These are phyloP conservation scores for Phenganax marumi DNA, from an alignment of 92 coral and sea anemone genomes.

Conservation along the genomic window DNA sequence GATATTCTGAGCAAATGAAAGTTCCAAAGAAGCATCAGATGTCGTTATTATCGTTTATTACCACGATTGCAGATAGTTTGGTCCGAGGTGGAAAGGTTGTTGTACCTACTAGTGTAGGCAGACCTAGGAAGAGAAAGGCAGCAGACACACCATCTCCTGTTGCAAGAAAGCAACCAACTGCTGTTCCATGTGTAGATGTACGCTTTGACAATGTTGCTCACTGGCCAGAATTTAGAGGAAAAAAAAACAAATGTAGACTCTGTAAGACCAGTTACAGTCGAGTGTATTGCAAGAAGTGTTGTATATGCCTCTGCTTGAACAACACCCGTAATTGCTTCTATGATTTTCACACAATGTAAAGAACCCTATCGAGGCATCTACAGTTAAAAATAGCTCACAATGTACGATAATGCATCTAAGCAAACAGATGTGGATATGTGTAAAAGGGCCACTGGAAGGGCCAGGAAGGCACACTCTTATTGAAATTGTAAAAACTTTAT, in stretches of 20 bases:
- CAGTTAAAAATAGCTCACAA: too few relatives aligned
- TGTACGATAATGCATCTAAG: too few relatives aligned
- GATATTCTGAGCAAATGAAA: not conserved
- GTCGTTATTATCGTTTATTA: not conserved
- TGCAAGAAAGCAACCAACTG: constrained; percentile 23
- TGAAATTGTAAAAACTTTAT: too few relatives aligned
- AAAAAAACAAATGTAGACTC: constrained; percentile 9
- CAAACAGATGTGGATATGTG: too few relatives aligned
- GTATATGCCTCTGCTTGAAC: constrained; percentile 16
- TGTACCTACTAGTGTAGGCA: not conserved
- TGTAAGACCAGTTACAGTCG: constrained; percentile 5
- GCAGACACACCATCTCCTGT: not conserved
- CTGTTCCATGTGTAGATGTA: constrained; percentile 6
- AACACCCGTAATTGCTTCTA: too few relatives aligned
- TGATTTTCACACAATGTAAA: too few relatives aligned
- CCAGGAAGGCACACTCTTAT: too few relatives aligned
- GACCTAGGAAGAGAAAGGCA: not conserved
- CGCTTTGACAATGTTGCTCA: constrained; percentile 8
- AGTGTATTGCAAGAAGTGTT: constrained; percentile 19
- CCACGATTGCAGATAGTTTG: not conserved
- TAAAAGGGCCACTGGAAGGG: too few relatives aligned
- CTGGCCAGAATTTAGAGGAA: constrained; percentile 11
- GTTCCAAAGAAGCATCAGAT: constrained; percentile 5
- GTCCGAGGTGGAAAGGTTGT: not conserved
- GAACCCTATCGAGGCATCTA: too few relatives aligned